These are phyloP conservation scores for Aproaerema taeniolella DNA, from an alignment of 2,888 invertebrate species.

Conservation along the genomic window DNA sequence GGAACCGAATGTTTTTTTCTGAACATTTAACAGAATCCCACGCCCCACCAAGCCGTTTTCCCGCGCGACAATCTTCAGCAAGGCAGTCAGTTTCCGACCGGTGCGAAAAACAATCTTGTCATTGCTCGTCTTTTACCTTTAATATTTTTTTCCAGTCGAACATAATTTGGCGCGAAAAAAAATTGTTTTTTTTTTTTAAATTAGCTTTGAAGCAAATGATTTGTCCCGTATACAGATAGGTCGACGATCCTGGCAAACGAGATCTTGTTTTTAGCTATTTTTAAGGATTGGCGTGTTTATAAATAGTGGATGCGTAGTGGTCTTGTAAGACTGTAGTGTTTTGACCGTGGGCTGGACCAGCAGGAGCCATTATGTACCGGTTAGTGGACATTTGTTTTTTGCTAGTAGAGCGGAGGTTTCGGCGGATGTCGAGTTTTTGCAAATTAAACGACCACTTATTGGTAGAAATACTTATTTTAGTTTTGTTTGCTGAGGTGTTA, in stretches of 20 bases:
- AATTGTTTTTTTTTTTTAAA: too few species aligned
- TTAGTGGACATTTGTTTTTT: slow-evolving; percentile 43
- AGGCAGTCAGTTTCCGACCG: slow-evolving; percentile 37
- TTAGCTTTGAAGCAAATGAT: too few species aligned
- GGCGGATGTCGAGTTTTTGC: not conserved
- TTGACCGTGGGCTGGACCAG: slow-evolving; percentile 28
- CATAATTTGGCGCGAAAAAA: too few species aligned
- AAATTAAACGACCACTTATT: not conserved
- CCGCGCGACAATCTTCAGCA: slow-evolving; percentile 9
- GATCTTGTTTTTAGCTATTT: slow-evolving; percentile 40
- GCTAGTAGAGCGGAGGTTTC: slow-evolving; percentile 19
- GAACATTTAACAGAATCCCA: slow-evolving; percentile 21
- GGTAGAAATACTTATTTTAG: too few species aligned
- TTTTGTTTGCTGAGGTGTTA: too few species aligned
- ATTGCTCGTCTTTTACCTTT: not conserved
- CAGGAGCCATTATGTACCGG: slow-evolving; percentile 55
- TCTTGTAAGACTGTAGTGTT: slow-evolving; percentile 24
- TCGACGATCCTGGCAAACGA: too few species aligned
- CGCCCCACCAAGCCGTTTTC: slow-evolving; percentile 32
- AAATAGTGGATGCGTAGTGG: slow-evolving; percentile 42
- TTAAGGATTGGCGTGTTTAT: slow-evolving; percentile 42
- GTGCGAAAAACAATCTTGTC: slow-evolving; percentile 36
- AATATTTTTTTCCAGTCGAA: too few species aligned
- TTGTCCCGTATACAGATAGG: too few species aligned
- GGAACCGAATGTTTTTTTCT: not conserved